Conservation (phyloP, 2,888 invertebrate species). For the Cheilosia soror region DNA sequence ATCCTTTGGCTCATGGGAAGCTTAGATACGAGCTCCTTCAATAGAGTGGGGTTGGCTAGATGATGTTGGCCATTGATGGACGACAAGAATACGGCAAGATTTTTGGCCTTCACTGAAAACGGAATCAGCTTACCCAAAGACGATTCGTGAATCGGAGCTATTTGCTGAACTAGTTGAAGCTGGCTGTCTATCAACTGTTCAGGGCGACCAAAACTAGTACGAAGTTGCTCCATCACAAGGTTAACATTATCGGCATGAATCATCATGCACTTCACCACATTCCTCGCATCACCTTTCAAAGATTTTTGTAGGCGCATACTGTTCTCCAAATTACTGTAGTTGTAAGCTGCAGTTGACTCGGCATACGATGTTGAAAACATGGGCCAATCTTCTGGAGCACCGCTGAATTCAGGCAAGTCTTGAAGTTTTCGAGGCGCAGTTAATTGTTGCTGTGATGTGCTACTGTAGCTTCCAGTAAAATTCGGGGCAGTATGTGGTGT, state of each 20-base stretch:
- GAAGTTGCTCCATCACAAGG: conserved; percentile 53
- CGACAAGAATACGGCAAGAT: too few relatives aligned
- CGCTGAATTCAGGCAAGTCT: conserved; percentile 61
- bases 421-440: conserved; percentile 43
- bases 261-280: conserved; percentile 49
- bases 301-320: conserved; percentile 63
- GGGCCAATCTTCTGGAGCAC: conserved; percentile 67
- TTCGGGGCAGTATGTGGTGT: conserved; percentile 13
- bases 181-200: conserved; percentile 58
- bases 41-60: too few relatives aligned
- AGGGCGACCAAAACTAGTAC: conserved; percentile 52
- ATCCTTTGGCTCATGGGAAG: too few relatives aligned
- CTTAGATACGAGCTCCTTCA: too few relatives aligned
- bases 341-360: conserved; percentile 64
- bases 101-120: too few relatives aligned
- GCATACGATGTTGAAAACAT: conserved; percentile 66
- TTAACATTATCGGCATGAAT: conserved; percentile 55
- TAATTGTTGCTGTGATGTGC: conserved; percentile 15
- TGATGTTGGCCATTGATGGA: too few relatives aligned
- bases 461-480: conserved; percentile 12
- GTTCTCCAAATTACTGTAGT: conserved; percentile 62
- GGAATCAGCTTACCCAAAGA: too few relatives aligned
- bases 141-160: too few relatives aligned
- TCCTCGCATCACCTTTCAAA: conserved; percentile 42
- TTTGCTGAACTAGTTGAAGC: conserved; percentile 1